Conservation (phyloP, 1,140 invertebrate genomes). For the Ceratina japonica region DNA sequence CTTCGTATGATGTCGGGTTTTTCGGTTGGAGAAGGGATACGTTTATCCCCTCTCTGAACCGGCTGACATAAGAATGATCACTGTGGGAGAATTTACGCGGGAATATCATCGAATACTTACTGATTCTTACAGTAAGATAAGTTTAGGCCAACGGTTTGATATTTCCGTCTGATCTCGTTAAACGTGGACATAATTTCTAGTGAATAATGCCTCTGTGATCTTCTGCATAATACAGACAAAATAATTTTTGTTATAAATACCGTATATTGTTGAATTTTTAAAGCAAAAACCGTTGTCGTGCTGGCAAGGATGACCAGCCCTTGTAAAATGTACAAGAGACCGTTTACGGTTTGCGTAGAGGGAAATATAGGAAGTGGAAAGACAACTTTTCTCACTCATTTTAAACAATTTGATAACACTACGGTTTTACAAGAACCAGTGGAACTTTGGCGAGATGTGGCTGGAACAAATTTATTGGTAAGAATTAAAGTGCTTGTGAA, state of each 20-base stretch:
- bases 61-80: too few relatives aligned
- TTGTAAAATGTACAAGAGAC: constrained; percentile 59
- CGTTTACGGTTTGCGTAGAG: constrained; percentile 92
- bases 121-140: background rate
- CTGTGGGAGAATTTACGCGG: background rate
- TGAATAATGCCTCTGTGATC: background rate
- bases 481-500: constrained; percentile 57
- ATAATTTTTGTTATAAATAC: background rate
- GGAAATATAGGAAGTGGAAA: constrained; percentile 97
- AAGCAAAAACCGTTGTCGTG: constrained; percentile 19
- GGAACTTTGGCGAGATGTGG: constrained; percentile 90
- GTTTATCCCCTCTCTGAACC: background rate
- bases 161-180: too few relatives aligned
- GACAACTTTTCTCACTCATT: constrained; percentile 93
- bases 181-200: background rate
- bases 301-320: constrained; percentile 43
- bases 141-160: too few relatives aligned
- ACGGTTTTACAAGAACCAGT: constrained; percentile 84
- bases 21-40: too few relatives aligned
- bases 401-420: constrained; percentile 82
- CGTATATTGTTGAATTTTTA: background rate
- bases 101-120: background rate
- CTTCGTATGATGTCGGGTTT: background rate
- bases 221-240: background rate
- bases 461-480: constrained; percentile 91